phyloP scores from a whole-genome alignment of 2,888 invertebrate species.

The Rhagonycha fulva region DNA sequence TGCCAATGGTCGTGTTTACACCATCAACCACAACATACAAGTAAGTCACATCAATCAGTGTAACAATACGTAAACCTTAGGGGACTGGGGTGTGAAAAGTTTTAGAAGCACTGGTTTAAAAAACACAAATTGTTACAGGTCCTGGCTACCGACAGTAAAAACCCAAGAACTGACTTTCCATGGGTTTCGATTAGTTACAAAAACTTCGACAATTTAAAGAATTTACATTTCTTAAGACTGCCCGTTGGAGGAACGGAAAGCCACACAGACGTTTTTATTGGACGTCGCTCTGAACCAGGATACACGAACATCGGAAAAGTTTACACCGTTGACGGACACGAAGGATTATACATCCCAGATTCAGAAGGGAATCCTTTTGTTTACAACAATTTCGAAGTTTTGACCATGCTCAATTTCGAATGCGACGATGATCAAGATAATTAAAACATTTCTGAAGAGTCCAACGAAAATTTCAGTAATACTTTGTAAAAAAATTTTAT shows the following conservation, averaged over 20 bases:
- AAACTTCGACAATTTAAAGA: not conserved
- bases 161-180: not conserved
- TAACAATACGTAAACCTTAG: too few relatives aligned
- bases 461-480: not conserved
- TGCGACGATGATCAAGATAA: not conserved
- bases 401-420: not conserved
- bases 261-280: not conserved
- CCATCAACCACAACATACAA: not conserved
- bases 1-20: not conserved
- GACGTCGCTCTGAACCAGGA: not conserved
- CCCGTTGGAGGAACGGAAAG: not conserved
- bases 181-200: not conserved
- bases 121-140: not conserved
- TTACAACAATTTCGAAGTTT: conserved; percentile 3
- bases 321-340: not conserved
- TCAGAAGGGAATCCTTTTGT: not conserved
- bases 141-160: not conserved
- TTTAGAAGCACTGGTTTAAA: too few relatives aligned
- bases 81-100: too few relatives aligned
- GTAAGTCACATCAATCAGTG: not conserved
- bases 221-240: not conserved
- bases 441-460: not conserved
- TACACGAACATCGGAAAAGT: not conserved
- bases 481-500: too few relatives aligned
- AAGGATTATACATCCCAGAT: not conserved